phyloP scores from a whole-genome alignment of 2,797 vertebrate species.

The Mormyrops attenuatus region DNA sequence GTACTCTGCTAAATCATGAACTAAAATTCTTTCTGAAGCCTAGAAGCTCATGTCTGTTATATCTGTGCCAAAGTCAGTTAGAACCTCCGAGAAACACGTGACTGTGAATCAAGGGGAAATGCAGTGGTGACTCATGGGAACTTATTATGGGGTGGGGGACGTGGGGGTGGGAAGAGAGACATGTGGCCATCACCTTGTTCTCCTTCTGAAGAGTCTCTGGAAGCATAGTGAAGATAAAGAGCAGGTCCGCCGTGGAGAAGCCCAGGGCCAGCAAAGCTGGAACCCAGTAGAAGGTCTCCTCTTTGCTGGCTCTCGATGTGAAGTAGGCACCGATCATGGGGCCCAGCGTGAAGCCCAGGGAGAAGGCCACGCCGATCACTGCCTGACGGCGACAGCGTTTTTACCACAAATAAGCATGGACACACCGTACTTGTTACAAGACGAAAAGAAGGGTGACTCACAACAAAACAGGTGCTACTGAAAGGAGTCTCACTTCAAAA shows the following conservation, averaged over 20 bases:
- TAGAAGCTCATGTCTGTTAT: background rate
- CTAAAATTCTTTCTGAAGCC: background rate
- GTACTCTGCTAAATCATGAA: background rate
- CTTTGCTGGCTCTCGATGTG: slow-evolving; percentile 53
- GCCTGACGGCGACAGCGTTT: slow-evolving; percentile 61
- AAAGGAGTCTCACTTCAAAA: background rate
- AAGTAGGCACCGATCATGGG: slow-evolving; percentile 89
- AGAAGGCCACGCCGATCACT: slow-evolving; percentile 91
- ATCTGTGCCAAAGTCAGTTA: background rate
- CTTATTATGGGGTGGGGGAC: background rate
- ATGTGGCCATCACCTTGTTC: slow-evolving; percentile 62
- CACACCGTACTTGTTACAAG: background rate
- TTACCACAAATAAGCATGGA: background rate
- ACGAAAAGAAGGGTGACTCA: background rate
- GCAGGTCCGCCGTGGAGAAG: slow-evolving; percentile 71
- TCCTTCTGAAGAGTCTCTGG: slow-evolving; percentile 80
- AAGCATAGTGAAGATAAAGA: slow-evolving; percentile 80
- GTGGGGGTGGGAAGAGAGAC: background rate
- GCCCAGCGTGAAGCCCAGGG: slow-evolving; percentile 88
- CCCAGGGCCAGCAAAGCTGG: slow-evolving; percentile 75
- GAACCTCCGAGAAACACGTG: background rate
- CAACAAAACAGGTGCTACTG: background rate
- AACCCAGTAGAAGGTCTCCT: slow-evolving; percentile 65
- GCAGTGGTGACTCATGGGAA: background rate
- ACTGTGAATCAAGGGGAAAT: background rate